Evolutionary conservation across 2,888 invertebrate species (phyloP).

Genomic region (Ophioninae sp.): DNA sequence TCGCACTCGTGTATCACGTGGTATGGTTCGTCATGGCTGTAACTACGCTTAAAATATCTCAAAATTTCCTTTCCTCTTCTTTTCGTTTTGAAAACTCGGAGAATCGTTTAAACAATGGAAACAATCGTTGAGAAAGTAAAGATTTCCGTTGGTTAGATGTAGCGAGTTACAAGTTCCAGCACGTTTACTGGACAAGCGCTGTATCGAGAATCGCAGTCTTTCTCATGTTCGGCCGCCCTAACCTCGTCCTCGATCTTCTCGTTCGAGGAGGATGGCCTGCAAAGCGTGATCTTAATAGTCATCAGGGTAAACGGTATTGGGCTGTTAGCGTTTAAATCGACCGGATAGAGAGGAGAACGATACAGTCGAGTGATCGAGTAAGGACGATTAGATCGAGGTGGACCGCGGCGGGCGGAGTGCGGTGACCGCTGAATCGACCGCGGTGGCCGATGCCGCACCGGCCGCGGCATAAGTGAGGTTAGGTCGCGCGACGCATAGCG

Average conservation of each 20-base stretch:
- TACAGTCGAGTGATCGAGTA: too few relatives aligned
- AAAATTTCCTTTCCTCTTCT: too few relatives aligned
- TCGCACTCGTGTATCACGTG: too few relatives aligned
- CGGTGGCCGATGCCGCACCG: not conserved
- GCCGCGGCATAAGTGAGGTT: not conserved
- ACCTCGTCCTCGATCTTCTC: conserved; percentile 82
- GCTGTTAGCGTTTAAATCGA: not conserved
- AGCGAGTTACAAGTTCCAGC: conserved; percentile 81
- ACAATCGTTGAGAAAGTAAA: not conserved
- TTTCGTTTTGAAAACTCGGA: not conserved
- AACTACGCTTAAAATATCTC: too few relatives aligned
- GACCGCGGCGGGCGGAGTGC: conserved; percentile 7
- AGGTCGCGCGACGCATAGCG: not conserved
- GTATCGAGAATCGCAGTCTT: conserved; percentile 81
- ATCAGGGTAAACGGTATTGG: too few relatives aligned
- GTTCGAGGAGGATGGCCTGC: conserved; percentile 84
- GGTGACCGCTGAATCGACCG: not conserved
- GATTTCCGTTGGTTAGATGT: conserved; percentile 21
- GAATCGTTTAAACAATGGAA: not conserved
- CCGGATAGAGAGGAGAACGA: conserved; percentile 41
- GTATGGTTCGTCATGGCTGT: too few relatives aligned
- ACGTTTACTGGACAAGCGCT: conserved; percentile 82
- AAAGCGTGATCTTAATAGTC: conserved; percentile 51
- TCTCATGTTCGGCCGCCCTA: conserved; percentile 82
- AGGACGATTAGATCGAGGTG: too few relatives aligned